Evolutionary conservation across 2,113 vertebrate genomes (phyloP), one percentile per base, ranked within the genome.

Genomic region (Melanostigma gelatinosum): DNA sequence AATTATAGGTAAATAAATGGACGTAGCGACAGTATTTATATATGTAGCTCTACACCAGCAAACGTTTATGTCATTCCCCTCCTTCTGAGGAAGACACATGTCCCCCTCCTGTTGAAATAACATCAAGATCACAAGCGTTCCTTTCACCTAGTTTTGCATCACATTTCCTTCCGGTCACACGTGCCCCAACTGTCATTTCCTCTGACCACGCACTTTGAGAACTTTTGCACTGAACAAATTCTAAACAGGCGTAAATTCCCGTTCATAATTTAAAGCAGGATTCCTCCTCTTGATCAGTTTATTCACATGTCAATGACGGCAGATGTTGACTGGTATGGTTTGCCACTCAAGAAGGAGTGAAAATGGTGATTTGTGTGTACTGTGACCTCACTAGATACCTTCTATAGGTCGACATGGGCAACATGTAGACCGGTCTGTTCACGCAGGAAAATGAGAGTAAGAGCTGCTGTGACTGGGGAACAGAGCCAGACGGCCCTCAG

Each of bases 401-500:
- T 29, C 12, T 29, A 58, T 15, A 46, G 40, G 63, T 66, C 24
- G 4, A 38, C 3, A 27, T 1, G 48, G 2, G 20, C n/a, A 32
- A 11, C 27, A 63, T 40, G 34, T 29, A 40, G 29, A 48, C 22
- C 27, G 15, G 58, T 57, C 22, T 54, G 52, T 18, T 60, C 32
- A 32, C 8, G 29, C 29, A 65, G 3, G 20, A 24, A 38, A 55
- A 60, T 16, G 1, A 40, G n/a, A 24, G 24, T 32, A 73, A 60
- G n/a, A 60, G 57, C 40, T 52, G 44, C 32, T 8, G 1, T 55
- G 34, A 71, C 58, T 27, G 70, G 42, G 27, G 24, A 80, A 40
- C 70, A 11, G 75, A 84, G 78, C 83, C 82, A 84, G 80, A 88
- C 75, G 55, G 77, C 54, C 24, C 44, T 73, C 40, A 71, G 66